Evolutionary conservation across 1,140 invertebrate species (phyloP).

Genomic region (Leptinotarsa texana): DNA sequence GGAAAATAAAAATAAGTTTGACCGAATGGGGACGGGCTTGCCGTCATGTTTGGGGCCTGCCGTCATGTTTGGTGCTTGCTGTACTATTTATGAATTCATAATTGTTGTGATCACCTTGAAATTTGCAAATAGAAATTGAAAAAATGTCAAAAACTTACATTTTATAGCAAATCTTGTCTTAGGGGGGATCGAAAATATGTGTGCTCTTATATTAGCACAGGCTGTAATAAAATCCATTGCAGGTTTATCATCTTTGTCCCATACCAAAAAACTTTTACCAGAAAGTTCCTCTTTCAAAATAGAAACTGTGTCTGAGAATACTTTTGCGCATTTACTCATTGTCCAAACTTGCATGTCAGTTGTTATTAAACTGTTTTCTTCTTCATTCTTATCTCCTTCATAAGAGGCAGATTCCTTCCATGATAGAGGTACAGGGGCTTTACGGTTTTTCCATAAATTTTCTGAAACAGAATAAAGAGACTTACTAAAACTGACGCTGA

Average conservation of each 20-base stretch:
- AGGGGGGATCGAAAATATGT: conserved; percentile 87
- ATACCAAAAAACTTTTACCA: conserved; percentile 76
- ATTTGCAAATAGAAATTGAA: no score
- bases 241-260: conserved; percentile 96
- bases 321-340: conserved; percentile 65
- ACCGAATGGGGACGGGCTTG: no score
- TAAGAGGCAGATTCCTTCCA: conserved; percentile 61
- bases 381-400: conserved; percentile 35
- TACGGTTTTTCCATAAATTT: conserved; percentile 89
- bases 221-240: conserved; percentile 97
- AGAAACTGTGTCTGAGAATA: conserved; percentile 77
- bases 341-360: conserved; percentile 54
- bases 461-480: conserved; percentile 55
- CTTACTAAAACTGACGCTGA: no score
- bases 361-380: conserved; percentile 34
- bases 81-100: no score
- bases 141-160: conserved; percentile 67
- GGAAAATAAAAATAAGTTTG: no score
- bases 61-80: no score
- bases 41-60: no score
- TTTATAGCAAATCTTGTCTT: conserved; percentile 95
- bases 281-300: conserved; percentile 69
- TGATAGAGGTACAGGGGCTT: conserved; percentile 79
- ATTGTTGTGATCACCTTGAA: no score
- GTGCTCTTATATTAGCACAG: conserved; percentile 89